Conservation (phyloP, 2,888 invertebrate species). For the Melanostoma mellinum region DNA sequence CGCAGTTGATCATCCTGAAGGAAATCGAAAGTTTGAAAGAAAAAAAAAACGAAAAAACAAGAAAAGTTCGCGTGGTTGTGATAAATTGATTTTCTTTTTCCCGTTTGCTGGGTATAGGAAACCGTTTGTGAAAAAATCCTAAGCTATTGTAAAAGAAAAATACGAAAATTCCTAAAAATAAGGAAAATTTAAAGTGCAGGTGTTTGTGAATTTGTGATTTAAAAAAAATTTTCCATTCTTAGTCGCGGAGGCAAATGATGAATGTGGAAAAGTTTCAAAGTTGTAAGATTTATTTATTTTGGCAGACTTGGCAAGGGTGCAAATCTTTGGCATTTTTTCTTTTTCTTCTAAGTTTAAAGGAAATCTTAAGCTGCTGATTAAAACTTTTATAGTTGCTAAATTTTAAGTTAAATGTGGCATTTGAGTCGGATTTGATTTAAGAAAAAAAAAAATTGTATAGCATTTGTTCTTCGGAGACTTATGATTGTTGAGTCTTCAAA, state of each 20-base stretch:
- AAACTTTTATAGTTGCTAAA: neutral
- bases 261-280: constrained; percentile 47
- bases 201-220: constrained; percentile 50
- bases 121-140: constrained; percentile 17
- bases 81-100: constrained; percentile 61
- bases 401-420: neutral
- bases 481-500: no score
- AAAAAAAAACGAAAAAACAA: constrained; percentile 26
- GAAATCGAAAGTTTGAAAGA: constrained; percentile 56
- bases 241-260: constrained; percentile 35
- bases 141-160: neutral
- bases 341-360: neutral
- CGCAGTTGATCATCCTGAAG: neutral
- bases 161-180: constrained; percentile 37
- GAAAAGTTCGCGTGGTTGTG: constrained; percentile 49
- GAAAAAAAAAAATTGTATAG: no score
- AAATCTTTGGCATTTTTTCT: constrained; percentile 41
- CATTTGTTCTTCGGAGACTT: no score
- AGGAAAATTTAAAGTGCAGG: constrained; percentile 47
- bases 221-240: constrained; percentile 21
- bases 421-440: no score
- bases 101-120: constrained; percentile 25
- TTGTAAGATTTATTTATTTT: constrained; percentile 46
- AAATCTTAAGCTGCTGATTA: neutral
- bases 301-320: constrained; percentile 40